Evolutionary conservation across 2,113 vertebrate genomes (phyloP), one percentile per base, ranked within the genome.

Genomic region (Xyliphius kryptos): DNA sequence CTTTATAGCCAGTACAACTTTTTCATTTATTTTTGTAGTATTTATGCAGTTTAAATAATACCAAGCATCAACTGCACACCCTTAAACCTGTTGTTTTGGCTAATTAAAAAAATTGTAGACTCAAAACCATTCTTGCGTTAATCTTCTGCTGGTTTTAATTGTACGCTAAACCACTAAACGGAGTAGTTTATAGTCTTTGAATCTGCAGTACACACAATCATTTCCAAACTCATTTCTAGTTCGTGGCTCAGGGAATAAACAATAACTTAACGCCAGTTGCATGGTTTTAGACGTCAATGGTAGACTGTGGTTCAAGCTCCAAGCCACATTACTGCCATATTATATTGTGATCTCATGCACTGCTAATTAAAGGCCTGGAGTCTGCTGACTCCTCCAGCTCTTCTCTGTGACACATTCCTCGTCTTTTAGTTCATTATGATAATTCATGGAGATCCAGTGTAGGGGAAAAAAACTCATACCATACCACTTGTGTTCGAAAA

Each of bases 291-390:
- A 41, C 40, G 13, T 41, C 40, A 41, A 10, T 41, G 13, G 9
- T 41, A 41, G 26, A 32, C 26, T 32, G 26, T 5, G 40, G 40
- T 41, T 41, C 40, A 41, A 41, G 40, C 40, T 41, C 40, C 40
- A 9, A 41, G 40, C 40, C 13, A 11, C 19, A 20, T 32, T 32
- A 44, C 12, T 26, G 38, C 12, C 56, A 44, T 13, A 44, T 19
- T 20, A 56, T 10, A 19, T 3, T 19, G 14, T 14, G 16, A 57
- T 49, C 66, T 19, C 19, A 15, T 49, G 50, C 20, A 17, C 49
- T 20, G 6, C 20, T 68, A 41, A 62, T 62, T 41, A 62, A 68
- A 56, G 19, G 56, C 49, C 15, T 17, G 52, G 14, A 49, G 43
- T 50, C 20, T 53, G 56, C 22, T 37, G 43, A 36, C 56, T 54